Evolutionary conservation across 2,797 vertebrate genomes (phyloP).

Genomic region (Hippopotamyrus pictus): DNA sequence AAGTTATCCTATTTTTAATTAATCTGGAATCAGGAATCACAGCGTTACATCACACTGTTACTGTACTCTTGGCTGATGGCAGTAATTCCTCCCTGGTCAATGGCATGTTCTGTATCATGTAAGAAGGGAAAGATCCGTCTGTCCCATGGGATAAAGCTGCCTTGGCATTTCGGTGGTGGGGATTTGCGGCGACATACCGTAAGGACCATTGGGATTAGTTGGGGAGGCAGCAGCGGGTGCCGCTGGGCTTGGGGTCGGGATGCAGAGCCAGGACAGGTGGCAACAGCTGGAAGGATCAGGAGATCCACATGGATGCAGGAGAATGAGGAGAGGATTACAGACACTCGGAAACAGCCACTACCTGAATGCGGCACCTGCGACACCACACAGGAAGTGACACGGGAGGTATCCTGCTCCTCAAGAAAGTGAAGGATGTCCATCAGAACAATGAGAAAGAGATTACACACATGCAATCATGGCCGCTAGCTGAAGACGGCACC

Average conservation of each 20-base stretch:
- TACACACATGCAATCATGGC: slow-evolving; percentile 24
- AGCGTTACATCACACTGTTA: not conserved
- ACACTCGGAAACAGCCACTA: slow-evolving; percentile 62
- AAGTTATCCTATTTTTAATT: not conserved
- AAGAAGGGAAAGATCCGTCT: slow-evolving; percentile 31
- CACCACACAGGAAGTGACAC: not conserved
- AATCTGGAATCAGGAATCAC: not conserved
- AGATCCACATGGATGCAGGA: slow-evolving; percentile 32
- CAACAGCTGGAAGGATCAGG: slow-evolving; percentile 20
- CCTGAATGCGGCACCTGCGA: slow-evolving; percentile 35
- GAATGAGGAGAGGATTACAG: slow-evolving; percentile 31
- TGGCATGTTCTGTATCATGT: not conserved
- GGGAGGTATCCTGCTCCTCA: not conserved
- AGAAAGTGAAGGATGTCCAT: not conserved
- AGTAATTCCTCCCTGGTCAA: not conserved
- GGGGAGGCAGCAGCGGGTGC: slow-evolving; percentile 56
- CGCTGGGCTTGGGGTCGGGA: slow-evolving; percentile 41
- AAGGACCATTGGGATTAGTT: slow-evolving; percentile 69
- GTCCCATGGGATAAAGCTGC: slow-evolving; percentile 57
- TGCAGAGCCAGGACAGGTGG: not conserved
- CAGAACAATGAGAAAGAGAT: not conserved
- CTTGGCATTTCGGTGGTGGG: slow-evolving; percentile 69
- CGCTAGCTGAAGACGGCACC: slow-evolving; percentile 49
- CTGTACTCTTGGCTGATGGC: not conserved
- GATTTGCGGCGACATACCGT: slow-evolving; percentile 60